Evolutionary conservation across 2,113 vertebrate genomes (phyloP), one percentile per base, ranked within the genome.

Genomic region (Hippocampus barbouri): DNA sequence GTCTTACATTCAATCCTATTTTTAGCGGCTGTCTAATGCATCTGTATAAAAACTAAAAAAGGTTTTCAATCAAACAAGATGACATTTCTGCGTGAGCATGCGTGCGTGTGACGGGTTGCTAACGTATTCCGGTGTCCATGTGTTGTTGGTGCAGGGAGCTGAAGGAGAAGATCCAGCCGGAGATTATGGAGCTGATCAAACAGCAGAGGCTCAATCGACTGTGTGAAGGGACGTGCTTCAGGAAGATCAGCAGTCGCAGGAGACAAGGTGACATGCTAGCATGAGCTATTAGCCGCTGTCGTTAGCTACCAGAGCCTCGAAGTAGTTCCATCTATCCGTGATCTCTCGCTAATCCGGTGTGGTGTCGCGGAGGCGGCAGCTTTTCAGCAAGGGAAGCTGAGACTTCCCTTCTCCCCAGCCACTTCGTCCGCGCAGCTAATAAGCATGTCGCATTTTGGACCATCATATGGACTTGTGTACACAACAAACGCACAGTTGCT

Each of bases 101-200:
- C 60, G 12, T 1, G 43, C 12, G 10, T 45, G 2, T 9, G 18
- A 53, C 20, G 8, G 51, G 7, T 11, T 23, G 53, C 53, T 56
- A 56, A 56, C 53, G 5, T 59, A 59, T 59, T 59, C 25, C 12
- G 56, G 8, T 16, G 0, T 41, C 38, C 63, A 3, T 68, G 38
- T 80, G 38, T 72, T 21, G 11, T 25, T 54, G 66, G 15, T 74
- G 20, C 87, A 99, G 97, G 91, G 97, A 99, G 90, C 94, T 99
- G 75, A 95, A 96, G 84, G 97, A 99, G 93, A 99, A 99, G 93
- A 98, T 99, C 87, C 97, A 99, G 86, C 97, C 97, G 0, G 97
- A 99, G 93, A 99, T 99, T 90, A 92, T 99, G 92, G 97, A 99
- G 92, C 89, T 99, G 86, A 97, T 99, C 89, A 99, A 98, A 85